Conservation (phyloP, 2,113 vertebrate genomes). For the Greenwoodochromis staneri region DNA sequence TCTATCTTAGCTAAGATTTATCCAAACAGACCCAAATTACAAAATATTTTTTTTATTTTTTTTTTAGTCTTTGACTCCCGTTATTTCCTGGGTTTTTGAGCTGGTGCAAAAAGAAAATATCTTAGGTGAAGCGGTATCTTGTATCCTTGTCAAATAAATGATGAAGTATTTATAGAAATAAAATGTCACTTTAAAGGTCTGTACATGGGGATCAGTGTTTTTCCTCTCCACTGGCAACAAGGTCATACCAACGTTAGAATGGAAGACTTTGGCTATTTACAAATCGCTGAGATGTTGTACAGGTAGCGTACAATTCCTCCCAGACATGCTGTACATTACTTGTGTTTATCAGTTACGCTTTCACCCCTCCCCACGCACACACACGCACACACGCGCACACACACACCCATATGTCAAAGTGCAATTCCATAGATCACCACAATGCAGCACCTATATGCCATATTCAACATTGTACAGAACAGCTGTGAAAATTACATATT, state of each 20-base stretch:
- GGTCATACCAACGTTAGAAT: constrained; percentile 43
- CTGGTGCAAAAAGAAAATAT: constrained; percentile 55
- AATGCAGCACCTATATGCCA: constrained; percentile 1
- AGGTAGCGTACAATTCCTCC: constrained; percentile 21
- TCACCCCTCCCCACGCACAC: neutral
- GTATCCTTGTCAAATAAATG: constrained; percentile 51
- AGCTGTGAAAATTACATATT: neutral
- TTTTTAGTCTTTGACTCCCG: constrained; percentile 77
- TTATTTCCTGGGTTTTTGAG: constrained; percentile 65
- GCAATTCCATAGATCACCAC: constrained; percentile 52
- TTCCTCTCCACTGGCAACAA: constrained; percentile 4
- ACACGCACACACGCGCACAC: neutral
- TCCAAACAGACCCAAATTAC: constrained; percentile 91
- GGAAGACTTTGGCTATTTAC: constrained; percentile 69
- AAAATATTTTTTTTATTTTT: constrained; percentile 68
- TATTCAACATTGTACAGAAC: constrained; percentile 15
- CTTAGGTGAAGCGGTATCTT: constrained; percentile 41
- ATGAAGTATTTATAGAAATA: constrained; percentile 6
- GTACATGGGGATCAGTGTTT: constrained; percentile 32
- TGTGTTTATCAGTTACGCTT: constrained; percentile 1
- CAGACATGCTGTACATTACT: constrained; percentile 51
- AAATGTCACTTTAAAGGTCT: constrained; percentile 43
- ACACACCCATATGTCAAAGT: constrained; percentile 38
- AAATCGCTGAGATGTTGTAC: constrained; percentile 31
- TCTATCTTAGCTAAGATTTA: constrained; percentile 80